These are phyloP conservation scores for Chionomys nivalis DNA, from an alignment of 2,113 vertebrate species.

Conservation along the genomic window DNA sequence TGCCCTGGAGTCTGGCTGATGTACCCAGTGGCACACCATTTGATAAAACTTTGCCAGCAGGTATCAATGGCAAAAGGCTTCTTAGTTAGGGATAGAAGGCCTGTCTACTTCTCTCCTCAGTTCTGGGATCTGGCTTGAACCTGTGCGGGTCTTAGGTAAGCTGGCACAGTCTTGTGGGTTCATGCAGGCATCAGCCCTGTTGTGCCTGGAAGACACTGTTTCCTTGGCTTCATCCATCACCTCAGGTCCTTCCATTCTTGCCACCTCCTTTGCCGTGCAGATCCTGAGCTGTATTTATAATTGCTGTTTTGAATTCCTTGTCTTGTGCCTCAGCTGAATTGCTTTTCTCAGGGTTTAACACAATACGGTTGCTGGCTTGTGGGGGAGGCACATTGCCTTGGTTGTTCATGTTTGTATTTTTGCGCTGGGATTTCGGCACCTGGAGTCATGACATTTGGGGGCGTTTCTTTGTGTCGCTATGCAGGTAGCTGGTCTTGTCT, in stretches of 20 bases:
- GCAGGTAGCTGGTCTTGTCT: neutral
- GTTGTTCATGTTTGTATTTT: no score
- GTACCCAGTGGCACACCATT: no score
- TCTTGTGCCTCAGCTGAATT: neutral
- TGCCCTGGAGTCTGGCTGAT: neutral
- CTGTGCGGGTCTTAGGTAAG: neutral
- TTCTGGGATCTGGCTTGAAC: neutral
- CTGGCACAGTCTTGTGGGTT: neutral
- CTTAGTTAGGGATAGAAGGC: neutral
- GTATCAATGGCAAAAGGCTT: neutral
- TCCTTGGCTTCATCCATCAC: neutral
- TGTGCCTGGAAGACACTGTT: neutral
- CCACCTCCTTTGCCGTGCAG: neutral
- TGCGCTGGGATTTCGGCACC: neutral
- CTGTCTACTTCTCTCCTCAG: neutral
- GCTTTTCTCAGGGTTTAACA: neutral
- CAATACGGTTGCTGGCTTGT: neutral
- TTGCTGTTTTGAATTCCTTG: neutral
- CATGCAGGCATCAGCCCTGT: neutral
- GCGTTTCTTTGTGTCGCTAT: neutral
- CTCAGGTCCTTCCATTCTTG: no score
- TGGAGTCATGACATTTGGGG: neutral
- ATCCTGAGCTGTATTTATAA: neutral
- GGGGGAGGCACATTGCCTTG: neutral
- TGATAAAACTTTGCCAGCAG: neutral